phyloP scores from a whole-genome alignment of 2,888 invertebrate species.

The Drosophila affinis region DNA sequence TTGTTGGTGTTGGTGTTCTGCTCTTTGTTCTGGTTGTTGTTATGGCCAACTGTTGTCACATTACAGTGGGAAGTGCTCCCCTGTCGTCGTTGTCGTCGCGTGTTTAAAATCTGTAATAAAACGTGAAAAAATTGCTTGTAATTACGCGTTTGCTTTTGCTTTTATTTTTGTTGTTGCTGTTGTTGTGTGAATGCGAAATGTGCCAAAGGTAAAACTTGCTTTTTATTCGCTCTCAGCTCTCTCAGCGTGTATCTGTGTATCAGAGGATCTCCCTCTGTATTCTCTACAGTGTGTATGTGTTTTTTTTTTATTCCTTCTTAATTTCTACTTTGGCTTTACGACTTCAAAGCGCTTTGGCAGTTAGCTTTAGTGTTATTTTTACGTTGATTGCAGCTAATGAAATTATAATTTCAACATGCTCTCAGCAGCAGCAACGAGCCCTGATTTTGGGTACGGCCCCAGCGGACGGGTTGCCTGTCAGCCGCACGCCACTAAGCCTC shows the following conservation, averaged over 20 bases:
- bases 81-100: conserved; percentile 49
- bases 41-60: conserved; percentile 75
- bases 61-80: conserved; percentile 75
- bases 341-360: conserved; percentile 70
- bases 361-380: conserved; percentile 78
- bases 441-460: conserved; percentile 32
- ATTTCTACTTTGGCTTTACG: conserved; percentile 66
- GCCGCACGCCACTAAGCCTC: conserved; percentile 55
- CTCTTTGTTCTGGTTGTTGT: conserved; percentile 22
- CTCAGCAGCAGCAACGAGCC: conserved; percentile 54
- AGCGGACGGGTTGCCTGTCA: conserved; percentile 39
- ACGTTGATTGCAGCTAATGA: conserved; percentile 79
- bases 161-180: conserved; percentile 10
- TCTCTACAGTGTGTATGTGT: background rate
- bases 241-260: conserved; percentile 17
- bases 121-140: conserved; percentile 76
- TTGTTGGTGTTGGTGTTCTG: conserved; percentile 33
- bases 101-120: conserved; percentile 79
- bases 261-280: conserved; percentile 8
- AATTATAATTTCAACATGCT: conserved; percentile 76
- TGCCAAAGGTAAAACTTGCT: conserved; percentile 68
- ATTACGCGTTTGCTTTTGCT: conserved; percentile 61
- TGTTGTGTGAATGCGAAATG: conserved; percentile 61
- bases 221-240: conserved; percentile 61
- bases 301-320: conserved; percentile 28